phyloP scores from a whole-genome alignment of 2,113 vertebrate genomes.

The Ophiodon elongatus region DNA sequence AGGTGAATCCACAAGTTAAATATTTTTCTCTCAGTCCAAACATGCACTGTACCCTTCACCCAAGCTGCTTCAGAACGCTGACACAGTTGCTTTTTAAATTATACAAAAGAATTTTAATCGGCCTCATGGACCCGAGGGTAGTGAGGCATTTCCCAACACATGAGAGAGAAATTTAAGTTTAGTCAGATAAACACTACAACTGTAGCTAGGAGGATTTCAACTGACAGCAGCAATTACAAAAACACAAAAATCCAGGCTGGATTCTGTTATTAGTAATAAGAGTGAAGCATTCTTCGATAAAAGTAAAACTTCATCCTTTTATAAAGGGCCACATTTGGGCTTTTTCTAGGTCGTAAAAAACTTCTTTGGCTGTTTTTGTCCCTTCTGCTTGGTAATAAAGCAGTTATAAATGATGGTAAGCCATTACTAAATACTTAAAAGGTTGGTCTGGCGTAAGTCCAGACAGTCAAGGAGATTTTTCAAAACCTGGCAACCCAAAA shows the following conservation, averaged over 20 bases:
- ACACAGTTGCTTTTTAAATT: constrained; percentile 41
- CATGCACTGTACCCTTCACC: constrained; percentile 22
- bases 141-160: constrained; percentile 19
- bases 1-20: constrained; percentile 7
- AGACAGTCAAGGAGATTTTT: neutral
- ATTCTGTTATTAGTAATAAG: neutral
- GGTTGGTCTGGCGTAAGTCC: neutral
- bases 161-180: neutral
- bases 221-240: neutral
- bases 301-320: neutral
- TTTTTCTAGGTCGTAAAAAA: neutral
- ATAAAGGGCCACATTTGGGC: neutral
- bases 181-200: neutral
- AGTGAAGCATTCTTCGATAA: neutral
- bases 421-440: neutral
- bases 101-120: constrained; percentile 57
- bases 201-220: constrained; percentile 13
- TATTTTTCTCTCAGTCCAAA: constrained; percentile 24
- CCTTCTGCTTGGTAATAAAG: neutral
- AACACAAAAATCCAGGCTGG: neutral
- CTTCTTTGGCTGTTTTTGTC: neutral
- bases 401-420: neutral
- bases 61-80: constrained; percentile 6
- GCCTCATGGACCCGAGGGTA: constrained; percentile 35
- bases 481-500: neutral